phyloP scores from a whole-genome alignment of 2,888 invertebrate genomes.

The Orthonevra nobilis region DNA sequence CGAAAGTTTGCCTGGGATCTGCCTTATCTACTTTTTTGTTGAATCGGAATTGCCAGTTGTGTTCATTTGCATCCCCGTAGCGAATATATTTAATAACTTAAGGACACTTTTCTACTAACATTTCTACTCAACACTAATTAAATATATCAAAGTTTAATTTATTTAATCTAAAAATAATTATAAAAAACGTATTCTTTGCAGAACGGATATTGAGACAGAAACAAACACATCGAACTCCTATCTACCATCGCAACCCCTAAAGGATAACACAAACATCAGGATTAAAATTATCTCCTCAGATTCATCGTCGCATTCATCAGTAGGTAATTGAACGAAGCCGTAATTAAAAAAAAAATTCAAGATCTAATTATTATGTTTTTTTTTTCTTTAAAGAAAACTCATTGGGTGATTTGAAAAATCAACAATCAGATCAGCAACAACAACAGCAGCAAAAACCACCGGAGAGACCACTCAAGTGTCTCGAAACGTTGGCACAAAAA shows the following conservation, averaged over 20 bases:
- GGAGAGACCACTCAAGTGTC: conserved; percentile 84
- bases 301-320: conserved; percentile 78
- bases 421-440: conserved; percentile 75
- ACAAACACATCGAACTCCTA: conserved; percentile 76
- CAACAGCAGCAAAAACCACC: conserved; percentile 74
- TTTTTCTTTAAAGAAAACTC: conserved; percentile 48
- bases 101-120: no score
- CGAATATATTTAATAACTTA: no score
- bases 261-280: conserved; percentile 79
- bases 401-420: conserved; percentile 77
- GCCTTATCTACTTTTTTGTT: background rate
- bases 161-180: no score
- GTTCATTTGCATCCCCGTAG: no score
- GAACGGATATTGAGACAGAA: conserved; percentile 77
- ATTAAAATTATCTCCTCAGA: conserved; percentile 73
- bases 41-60: no score
- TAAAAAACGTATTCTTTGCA: no score
- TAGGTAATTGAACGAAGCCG: conserved; percentile 78
- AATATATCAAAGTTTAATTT: no score
- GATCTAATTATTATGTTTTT: background rate
- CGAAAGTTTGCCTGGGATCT: no score
- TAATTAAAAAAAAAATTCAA: background rate
- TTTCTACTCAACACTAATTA: no score
- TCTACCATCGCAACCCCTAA: conserved; percentile 75
- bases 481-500: conserved; percentile 87